Base-by-base conservation (phyloP, 53 echinoderm and acorn worm genomes). In the Arbacia lixula region DNA sequence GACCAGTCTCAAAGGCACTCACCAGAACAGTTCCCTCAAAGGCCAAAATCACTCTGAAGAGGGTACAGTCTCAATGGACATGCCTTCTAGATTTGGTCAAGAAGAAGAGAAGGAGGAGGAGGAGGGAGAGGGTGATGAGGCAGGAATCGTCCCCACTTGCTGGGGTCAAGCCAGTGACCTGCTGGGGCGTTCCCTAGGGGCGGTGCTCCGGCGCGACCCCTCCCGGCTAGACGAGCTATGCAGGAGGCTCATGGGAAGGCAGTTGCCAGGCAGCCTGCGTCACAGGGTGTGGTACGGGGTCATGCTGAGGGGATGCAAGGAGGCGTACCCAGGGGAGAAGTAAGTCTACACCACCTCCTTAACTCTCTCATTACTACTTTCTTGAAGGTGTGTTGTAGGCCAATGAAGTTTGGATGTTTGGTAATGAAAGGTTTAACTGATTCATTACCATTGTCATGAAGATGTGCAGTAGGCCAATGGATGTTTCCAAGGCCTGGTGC, bases 81-180 rank as follows among this genome's bases (percentile, higher is more conserved):
- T n/a, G n/a, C n/a, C n/a, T n/a, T n/a, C n/a, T n/a, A n/a, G n/a
- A n/a, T n/a, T n/a, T n/a, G 46, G 46, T 46, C 8, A 14, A 46
- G 46, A 46, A 14, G 46, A 46, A 46, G 46, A 14, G 46, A 14
- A 46, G 46, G 46, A 46, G 46, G 46, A 46, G 46, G 46, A 46
- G 14, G 46, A 46, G 46, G 14, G 14, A 14, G 14, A 46, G 46
- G 46, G 14, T 46, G 46, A 46, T 8, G 46, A 46, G 46, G 46
- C 6, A 8, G 8, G 14, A 10, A 14, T 35, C 28, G 28, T 63
- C 21, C 82, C 68, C 1, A 88, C 91, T 35, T 85, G 81, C 78
- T 91, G 91, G 88, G 86, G 94, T 83, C 58, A 49, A 12, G 71
- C 85, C 34, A 93, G 94, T 60, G 88, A 93, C 68, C 82, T 74